A percentile compares a stretch with the other conserved stretches of the same genome.
Conservation (phyloP, 92 coral and sea anemone species). For the Hydrozoanthus gracilis region DNA sequence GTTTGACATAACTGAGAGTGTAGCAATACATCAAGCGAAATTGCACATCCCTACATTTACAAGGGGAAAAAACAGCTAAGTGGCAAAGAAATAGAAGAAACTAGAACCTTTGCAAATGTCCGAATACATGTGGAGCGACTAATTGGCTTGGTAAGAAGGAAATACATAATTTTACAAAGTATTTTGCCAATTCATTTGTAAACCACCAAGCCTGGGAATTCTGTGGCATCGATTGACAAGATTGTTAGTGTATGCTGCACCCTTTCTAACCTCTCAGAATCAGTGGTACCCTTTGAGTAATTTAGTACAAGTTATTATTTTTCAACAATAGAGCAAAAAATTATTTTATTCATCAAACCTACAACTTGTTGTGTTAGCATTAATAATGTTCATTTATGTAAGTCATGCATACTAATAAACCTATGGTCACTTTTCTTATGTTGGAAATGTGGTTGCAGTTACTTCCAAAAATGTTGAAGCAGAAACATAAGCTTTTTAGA, state of each 20-base stretch:
- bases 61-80: conserved; percentile 52
- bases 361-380: too few species aligned
- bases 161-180: conserved; percentile 60
- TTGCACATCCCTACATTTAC: conserved; percentile 68
- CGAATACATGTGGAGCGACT: conserved; percentile 66
- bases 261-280: conserved; percentile 62
- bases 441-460: too few species aligned
- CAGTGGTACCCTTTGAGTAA: conserved; percentile 63
- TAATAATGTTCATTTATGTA: too few species aligned
- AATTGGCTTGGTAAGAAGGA: conserved; percentile 61
- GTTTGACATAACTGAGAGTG: conserved; percentile 68
- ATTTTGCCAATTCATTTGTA: conserved; percentile 42
- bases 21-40: conserved; percentile 59
- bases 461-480: too few species aligned
- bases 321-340: neutral
- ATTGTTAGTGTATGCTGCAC: conserved; percentile 68
- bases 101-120: conserved; percentile 61
- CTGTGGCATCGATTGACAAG: conserved; percentile 53
- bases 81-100: conserved; percentile 52
- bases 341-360: too few species aligned
- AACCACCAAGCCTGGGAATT: conserved; percentile 40
- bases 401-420: too few species aligned
- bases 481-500: too few species aligned
- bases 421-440: too few species aligned
- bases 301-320: neutral